These are phyloP conservation scores for Tenthredo livida DNA, from an alignment of 2,888 invertebrate genomes.

Conservation along the genomic window DNA sequence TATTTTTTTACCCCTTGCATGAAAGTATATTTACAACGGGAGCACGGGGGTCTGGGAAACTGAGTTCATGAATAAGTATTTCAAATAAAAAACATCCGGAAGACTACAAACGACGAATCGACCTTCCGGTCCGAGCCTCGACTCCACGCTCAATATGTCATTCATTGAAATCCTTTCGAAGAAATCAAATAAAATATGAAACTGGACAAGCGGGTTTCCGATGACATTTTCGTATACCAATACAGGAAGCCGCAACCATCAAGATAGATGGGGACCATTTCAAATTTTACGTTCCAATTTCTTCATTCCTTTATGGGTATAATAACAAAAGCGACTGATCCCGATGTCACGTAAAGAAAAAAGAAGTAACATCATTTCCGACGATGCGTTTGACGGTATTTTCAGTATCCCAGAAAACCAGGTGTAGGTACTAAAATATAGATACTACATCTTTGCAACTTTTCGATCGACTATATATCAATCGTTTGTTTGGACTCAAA, in stretches of 20 bases:
- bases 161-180: conserved; percentile 20
- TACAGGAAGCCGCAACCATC: background rate
- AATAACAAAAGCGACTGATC: background rate
- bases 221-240: conserved; percentile 30
- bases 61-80: conserved; percentile 15
- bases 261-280: background rate
- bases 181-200: background rate
- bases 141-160: background rate
- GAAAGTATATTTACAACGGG: background rate
- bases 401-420: background rate
- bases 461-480: background rate
- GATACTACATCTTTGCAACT: background rate
- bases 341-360: background rate
- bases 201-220: conserved; percentile 21
- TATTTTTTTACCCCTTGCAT: background rate
- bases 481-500: background rate
- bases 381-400: background rate
- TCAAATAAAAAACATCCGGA: background rate
- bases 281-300: conserved; percentile 17
- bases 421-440: too few species aligned
- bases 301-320: background rate
- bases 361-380: background rate
- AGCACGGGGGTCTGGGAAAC: background rate
- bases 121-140: conserved; percentile 13
- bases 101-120: conserved; percentile 13